These are phyloP conservation scores for Otolemur garnettii DNA, from an alignment of 2,113 vertebrate genomes.

Conservation along the genomic window DNA sequence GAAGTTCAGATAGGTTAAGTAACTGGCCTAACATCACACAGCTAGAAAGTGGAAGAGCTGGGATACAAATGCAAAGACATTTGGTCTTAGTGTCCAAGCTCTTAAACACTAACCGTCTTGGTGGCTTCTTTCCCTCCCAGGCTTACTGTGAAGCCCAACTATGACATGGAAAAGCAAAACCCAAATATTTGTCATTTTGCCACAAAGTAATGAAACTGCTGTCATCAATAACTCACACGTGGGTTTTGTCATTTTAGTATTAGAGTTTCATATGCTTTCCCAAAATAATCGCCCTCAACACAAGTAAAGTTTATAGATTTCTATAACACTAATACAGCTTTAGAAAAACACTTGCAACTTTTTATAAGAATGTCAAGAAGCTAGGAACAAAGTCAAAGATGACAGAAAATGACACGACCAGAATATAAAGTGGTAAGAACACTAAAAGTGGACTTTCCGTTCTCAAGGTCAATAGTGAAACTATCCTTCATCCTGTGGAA, in stretches of 20 bases:
- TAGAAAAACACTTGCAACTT: background rate
- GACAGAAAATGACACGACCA: background rate
- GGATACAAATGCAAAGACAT: background rate
- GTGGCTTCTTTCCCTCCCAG: background rate
- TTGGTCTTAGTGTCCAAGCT: background rate
- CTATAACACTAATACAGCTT: background rate
- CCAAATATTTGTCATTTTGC: background rate
- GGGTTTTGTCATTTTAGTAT: background rate
- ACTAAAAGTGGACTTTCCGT: background rate
- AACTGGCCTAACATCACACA: background rate
- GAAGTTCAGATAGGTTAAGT: background rate
- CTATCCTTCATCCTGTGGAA: background rate
- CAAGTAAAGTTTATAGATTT: constrained; percentile 15
- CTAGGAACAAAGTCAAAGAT: background rate
- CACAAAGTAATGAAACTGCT: background rate
- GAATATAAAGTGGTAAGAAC: background rate
- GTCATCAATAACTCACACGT: background rate
- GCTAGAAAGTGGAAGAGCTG: background rate
- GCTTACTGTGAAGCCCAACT: background rate
- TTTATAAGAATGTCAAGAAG: constrained; percentile 27
- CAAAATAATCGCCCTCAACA: background rate
- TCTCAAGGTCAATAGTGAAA: background rate
- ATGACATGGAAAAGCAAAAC: background rate
- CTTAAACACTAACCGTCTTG: background rate
- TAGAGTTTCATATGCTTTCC: background rate